Evolutionary conservation across 2,888 invertebrate genomes (phyloP).

Genomic region (Leucozona laternaria): DNA sequence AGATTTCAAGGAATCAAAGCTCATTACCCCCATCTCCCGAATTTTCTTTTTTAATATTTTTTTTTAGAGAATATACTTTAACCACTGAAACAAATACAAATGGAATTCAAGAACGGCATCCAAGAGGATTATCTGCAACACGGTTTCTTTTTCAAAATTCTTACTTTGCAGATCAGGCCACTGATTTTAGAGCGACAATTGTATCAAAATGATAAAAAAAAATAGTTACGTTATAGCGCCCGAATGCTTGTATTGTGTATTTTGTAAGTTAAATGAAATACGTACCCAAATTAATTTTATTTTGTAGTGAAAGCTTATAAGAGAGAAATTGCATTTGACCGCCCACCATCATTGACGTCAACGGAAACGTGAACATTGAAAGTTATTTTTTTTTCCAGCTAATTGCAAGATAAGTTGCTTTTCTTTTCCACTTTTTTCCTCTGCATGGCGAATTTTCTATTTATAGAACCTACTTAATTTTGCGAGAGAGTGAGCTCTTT

Average conservation of each 20-base stretch:
- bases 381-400: neutral
- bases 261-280: slow-evolving; percentile 65
- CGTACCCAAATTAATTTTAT: slow-evolving; percentile 64
- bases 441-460: slow-evolving; percentile 68
- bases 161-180: slow-evolving; percentile 31
- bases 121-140: neutral
- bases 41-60: slow-evolving; percentile 25
- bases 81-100: neutral
- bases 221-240: neutral
- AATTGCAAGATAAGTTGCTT: slow-evolving; percentile 58
- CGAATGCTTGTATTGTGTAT: slow-evolving; percentile 36
- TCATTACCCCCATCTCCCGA: neutral
- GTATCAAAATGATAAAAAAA: slow-evolving; percentile 1
- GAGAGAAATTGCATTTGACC: neutral
- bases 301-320: slow-evolving; percentile 58
- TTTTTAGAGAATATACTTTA: slow-evolving; percentile 44
- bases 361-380: slow-evolving; percentile 9
- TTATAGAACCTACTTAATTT: slow-evolving; percentile 19
- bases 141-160: slow-evolving; percentile 10
- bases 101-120: neutral
- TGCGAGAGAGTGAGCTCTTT: slow-evolving; percentile 15
- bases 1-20: neutral
- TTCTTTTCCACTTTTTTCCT: slow-evolving; percentile 42
- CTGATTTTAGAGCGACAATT: slow-evolving; percentile 22
- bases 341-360: neutral